These are phyloP conservation scores for Sebastes matsubarae DNA, from an alignment of 2,797 vertebrate genomes.

Conservation along the genomic window DNA sequence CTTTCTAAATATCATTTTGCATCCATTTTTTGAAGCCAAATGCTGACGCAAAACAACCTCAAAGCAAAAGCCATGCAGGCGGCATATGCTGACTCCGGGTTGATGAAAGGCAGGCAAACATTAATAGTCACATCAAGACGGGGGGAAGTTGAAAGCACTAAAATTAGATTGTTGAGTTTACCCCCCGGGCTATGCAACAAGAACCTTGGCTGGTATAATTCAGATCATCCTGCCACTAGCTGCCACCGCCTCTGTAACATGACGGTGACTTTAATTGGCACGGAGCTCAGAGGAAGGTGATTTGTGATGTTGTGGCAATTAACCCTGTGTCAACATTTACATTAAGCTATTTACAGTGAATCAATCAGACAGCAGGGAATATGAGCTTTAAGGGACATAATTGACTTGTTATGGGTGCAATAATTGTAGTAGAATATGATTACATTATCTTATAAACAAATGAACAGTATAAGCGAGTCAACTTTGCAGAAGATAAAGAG, in stretches of 20 bases:
- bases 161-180: conserved; percentile 54
- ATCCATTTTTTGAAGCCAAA: not conserved
- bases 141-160: conserved; percentile 24
- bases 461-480: too few relatives aligned
- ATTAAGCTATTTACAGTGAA: conserved; percentile 6
- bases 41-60: not conserved
- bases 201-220: conserved; percentile 27
- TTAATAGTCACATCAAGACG: conserved; percentile 2
- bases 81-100: not conserved
- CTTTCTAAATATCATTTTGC: not conserved
- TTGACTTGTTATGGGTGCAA: not conserved
- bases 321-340: conserved; percentile 43
- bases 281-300: conserved; percentile 5
- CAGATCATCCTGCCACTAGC: conserved; percentile 33
- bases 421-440: not conserved
- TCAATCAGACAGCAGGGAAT: conserved; percentile 16
- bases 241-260: conserved; percentile 11
- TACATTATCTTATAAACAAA: not conserved
- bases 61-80: not conserved
- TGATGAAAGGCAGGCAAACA: not conserved
- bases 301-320: conserved; percentile 42
- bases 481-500: not conserved
- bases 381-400: not conserved
- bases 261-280: conserved; percentile 31
- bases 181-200: conserved; percentile 34